A percentile compares a stretch with the other conserved stretches of the same genome.
Conservation (phyloP, 1,140 invertebrate species). For the Eumaeus atala region DNA sequence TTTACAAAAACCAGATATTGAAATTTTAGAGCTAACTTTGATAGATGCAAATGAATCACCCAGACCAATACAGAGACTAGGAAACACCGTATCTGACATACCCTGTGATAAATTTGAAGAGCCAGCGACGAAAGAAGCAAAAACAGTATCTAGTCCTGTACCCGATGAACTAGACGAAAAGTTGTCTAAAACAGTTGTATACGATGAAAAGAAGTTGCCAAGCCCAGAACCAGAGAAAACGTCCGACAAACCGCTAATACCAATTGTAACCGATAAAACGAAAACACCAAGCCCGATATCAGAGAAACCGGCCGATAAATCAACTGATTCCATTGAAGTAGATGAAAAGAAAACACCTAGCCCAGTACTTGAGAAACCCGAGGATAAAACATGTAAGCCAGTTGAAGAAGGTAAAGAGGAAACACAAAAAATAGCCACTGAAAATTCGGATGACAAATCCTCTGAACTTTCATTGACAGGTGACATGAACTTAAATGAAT, state of each 20-base stretch:
- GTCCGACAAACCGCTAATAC: background rate
- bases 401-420: slow-evolving; percentile 9
- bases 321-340: background rate
- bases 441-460: slow-evolving; percentile 17
- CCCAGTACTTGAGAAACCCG: too few species aligned
- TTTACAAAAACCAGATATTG: background rate
- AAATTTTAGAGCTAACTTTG: too few species aligned
- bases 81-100: background rate
- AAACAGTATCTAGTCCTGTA: too few species aligned
- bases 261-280: background rate
- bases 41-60: too few species aligned
- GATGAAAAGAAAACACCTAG: background rate
- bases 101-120: too few species aligned
- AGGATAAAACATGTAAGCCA: too few species aligned
- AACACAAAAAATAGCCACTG: background rate
- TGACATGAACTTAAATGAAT: too few species aligned
- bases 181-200: too few species aligned
- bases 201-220: background rate
- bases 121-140: too few species aligned
- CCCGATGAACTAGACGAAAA: too few species aligned
- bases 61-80: too few species aligned
- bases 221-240: background rate
- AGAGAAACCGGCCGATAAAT: background rate
- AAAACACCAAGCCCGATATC: slow-evolving; percentile 13
- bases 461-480: slow-evolving; percentile 3